A percentile compares a stretch with the other conserved stretches of the same genome.
These are phyloP conservation scores for Pelochelys cantorii DNA, from an alignment of 2,797 vertebrate species.

Conservation along the genomic window DNA sequence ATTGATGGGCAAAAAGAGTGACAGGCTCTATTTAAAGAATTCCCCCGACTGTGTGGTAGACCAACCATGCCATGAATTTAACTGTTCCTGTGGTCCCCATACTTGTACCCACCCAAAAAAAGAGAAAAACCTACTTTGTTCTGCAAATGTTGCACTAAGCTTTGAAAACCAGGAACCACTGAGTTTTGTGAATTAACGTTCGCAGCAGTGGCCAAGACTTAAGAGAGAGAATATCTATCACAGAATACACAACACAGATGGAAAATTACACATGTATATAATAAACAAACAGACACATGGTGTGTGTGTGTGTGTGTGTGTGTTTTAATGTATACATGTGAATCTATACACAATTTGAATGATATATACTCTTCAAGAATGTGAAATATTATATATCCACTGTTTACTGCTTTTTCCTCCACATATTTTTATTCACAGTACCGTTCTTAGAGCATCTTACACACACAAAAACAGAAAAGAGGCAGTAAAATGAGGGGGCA, in stretches of 20 bases:
- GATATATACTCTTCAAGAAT: not conserved
- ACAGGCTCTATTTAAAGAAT: conserved; percentile 89
- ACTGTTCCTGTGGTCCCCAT: conserved; percentile 87
- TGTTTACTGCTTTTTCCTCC: not conserved
- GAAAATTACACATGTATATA: conserved; percentile 61
- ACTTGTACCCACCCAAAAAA: conserved; percentile 83
- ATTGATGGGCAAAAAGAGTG: conserved; percentile 86
- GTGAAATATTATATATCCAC: not conserved
- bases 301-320: not conserved
- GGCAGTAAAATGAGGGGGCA: rapidly evolving
- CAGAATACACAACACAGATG: conserved; percentile 69
- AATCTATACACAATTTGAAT: not conserved
- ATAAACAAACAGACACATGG: not conserved
- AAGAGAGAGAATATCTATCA: conserved; percentile 66
- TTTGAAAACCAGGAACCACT: conserved; percentile 83
- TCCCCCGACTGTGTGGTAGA: conserved; percentile 87
- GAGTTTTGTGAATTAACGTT: conserved; percentile 80
- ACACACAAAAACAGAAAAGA: rapidly evolving
- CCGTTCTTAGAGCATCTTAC: rapidly evolving
- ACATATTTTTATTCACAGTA: not conserved
- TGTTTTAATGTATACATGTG: conserved; percentile 16
- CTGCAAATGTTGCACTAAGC: conserved; percentile 80
- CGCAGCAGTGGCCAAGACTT: conserved; percentile 69
- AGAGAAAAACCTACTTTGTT: conserved; percentile 84
- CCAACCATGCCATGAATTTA: conserved; percentile 88